phyloP scores from a whole-genome alignment of 2,888 invertebrate genomes.

The Aquatica leii region DNA sequence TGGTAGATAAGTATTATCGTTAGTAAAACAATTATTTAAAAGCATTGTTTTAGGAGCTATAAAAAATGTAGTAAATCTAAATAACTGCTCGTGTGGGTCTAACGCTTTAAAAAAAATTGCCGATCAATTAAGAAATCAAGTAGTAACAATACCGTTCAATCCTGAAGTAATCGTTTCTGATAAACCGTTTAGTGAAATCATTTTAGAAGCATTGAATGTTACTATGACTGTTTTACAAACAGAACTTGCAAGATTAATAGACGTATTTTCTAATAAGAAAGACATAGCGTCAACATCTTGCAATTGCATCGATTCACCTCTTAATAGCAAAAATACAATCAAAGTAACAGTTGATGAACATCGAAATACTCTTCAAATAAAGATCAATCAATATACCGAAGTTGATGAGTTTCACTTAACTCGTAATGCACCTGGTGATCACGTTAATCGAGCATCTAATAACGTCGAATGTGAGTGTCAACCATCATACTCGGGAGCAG shows the following conservation, averaged over 20 bases:
- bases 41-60: no score
- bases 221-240: conserved; percentile 24
- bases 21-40: no score
- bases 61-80: no score
- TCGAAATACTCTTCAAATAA: no score
- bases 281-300: not conserved
- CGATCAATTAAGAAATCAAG: conserved; percentile 13
- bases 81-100: not conserved
- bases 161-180: conserved; percentile 8
- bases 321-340: not conserved
- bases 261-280: conserved; percentile 8
- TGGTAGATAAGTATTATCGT: no score
- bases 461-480: conserved; percentile 48
- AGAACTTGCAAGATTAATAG: conserved; percentile 27
- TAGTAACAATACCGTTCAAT: conserved; percentile 15
- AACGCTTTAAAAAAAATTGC: conserved; percentile 11
- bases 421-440: not conserved
- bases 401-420: no score
- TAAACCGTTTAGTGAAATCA: conserved; percentile 16
- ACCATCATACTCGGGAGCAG: conserved; percentile 45
- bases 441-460: conserved; percentile 20
- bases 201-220: conserved; percentile 17
- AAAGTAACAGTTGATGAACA: not conserved
- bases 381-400: no score
- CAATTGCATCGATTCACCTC: no score